phyloP scores from a whole-genome alignment of 2,113 vertebrate genomes.

The Entomyzon cyanotis region DNA sequence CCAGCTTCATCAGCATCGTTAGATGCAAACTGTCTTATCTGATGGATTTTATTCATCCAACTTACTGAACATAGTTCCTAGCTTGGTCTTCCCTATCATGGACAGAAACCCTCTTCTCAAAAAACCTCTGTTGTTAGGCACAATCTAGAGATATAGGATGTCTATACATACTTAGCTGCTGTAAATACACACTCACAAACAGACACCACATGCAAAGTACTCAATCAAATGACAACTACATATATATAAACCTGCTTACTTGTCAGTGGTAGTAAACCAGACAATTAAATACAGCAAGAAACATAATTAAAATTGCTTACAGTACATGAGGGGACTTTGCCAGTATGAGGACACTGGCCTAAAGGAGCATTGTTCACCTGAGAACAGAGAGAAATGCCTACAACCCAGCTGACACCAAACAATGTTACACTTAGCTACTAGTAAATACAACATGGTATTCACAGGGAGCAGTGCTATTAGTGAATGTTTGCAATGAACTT shows the following conservation, averaged over 20 bases:
- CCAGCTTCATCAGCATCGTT: not conserved
- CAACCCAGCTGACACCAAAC: not conserved
- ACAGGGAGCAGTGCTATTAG: not conserved
- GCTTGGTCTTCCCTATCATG: not conserved
- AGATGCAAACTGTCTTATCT: not conserved
- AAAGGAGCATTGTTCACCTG: not conserved
- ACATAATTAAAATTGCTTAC: slow-evolving; percentile 28
- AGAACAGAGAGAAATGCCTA: not conserved
- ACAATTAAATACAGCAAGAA: slow-evolving; percentile 24
- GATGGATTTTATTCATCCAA: not conserved
- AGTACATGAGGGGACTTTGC: not conserved
- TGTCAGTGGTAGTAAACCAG: not conserved
- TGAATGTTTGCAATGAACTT: slow-evolving; percentile 1
- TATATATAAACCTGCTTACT: not conserved
- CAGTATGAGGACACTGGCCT: not conserved
- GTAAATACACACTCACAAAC: not conserved
- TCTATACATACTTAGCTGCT: not conserved
- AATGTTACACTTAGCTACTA: not conserved
- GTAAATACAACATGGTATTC: not conserved
- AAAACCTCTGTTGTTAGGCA: not conserved
- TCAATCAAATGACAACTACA: not conserved
- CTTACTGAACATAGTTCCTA: not conserved
- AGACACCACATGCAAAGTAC: not conserved
- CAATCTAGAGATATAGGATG: not conserved
- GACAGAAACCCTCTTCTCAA: not conserved